Conservation (phyloP, 2,797 vertebrate species). For the Atherinosoma microstoma region DNA sequence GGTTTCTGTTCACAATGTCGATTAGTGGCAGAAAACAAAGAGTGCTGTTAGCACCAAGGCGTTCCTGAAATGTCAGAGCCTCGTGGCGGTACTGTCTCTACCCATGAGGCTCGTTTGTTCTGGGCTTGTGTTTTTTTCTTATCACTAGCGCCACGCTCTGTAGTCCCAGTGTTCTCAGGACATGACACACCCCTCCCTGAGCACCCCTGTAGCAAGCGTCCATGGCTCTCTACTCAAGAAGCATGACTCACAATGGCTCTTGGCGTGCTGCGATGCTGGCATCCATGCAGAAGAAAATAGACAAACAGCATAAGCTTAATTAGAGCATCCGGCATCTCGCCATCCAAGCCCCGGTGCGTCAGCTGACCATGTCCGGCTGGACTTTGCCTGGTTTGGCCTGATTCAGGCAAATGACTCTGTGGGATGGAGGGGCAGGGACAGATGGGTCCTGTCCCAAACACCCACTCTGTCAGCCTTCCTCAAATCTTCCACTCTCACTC, state of each 20-base stretch:
- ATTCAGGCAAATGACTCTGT: constrained; percentile 54
- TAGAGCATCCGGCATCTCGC: constrained; percentile 67
- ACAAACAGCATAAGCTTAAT: constrained; percentile 83
- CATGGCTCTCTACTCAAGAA: constrained; percentile 70
- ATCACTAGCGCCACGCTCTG: constrained; percentile 46
- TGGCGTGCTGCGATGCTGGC: constrained; percentile 66
- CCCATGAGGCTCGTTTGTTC: constrained; percentile 35
- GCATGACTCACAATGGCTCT: constrained; percentile 77
- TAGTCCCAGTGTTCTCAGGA: constrained; percentile 54
- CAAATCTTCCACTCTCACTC: constrained; percentile 29
- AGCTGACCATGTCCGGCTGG: constrained; percentile 54
- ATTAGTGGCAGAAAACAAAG: constrained; percentile 57
- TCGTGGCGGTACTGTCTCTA: constrained; percentile 48
- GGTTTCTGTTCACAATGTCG: constrained; percentile 43
- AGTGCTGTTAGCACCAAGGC: constrained; percentile 57
- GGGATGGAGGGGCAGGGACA: constrained; percentile 62
- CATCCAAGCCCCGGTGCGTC: constrained; percentile 66
- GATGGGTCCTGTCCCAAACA: constrained; percentile 68
- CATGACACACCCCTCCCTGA: constrained; percentile 60
- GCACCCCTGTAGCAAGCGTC: constrained; percentile 61
- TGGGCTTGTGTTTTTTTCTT: constrained; percentile 62
- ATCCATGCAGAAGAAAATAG: constrained; percentile 70
- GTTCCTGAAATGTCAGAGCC: constrained; percentile 68
- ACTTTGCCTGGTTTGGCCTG: constrained; percentile 52
- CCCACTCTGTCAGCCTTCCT: constrained; percentile 39